phyloP scores from a whole-genome alignment of 2,797 vertebrate genomes.

The Scolopax rusticola region DNA sequence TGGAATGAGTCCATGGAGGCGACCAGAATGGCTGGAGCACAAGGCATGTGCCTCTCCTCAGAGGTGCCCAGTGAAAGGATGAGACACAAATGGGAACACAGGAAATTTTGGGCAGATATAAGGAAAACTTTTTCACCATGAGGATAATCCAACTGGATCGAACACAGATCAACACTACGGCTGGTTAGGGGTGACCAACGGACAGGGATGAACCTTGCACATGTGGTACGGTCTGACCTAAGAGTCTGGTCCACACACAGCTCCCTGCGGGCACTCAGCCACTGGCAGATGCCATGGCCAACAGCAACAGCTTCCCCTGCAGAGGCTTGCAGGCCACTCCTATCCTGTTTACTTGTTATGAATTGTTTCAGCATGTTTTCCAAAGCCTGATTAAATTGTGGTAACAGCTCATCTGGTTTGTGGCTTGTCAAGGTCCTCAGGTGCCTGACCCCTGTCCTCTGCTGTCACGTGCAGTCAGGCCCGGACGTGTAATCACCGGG shows the following conservation, averaged over 20 bases:
- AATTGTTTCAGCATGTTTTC: not conserved
- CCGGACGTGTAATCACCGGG: rapidly evolving
- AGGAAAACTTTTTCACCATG: not conserved
- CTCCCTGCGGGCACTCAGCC: rapidly evolving
- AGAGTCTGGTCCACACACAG: not conserved
- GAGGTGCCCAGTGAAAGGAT: not conserved
- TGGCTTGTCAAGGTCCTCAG: not conserved
- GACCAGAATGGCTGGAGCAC: not conserved
- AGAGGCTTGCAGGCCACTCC: not conserved
- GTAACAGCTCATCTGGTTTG: not conserved
- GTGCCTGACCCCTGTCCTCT: not conserved
- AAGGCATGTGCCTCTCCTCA: rapidly evolving
- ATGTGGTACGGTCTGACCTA: not conserved
- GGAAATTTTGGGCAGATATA: not conserved
- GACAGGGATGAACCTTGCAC: not conserved
- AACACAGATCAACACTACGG: rapidly evolving
- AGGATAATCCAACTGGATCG: not conserved
- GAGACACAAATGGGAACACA: rapidly evolving
- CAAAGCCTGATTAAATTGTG: not conserved
- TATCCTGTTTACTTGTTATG: not conserved
- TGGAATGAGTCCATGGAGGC: not conserved
- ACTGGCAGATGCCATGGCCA: not conserved
- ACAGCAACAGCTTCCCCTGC: not conserved
- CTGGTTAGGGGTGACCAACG: not conserved
- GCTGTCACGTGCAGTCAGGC: not conserved